These are phyloP conservation scores for Labroides dimidiatus DNA, from an alignment of 2,797 vertebrate genomes.

Conservation along the genomic window DNA sequence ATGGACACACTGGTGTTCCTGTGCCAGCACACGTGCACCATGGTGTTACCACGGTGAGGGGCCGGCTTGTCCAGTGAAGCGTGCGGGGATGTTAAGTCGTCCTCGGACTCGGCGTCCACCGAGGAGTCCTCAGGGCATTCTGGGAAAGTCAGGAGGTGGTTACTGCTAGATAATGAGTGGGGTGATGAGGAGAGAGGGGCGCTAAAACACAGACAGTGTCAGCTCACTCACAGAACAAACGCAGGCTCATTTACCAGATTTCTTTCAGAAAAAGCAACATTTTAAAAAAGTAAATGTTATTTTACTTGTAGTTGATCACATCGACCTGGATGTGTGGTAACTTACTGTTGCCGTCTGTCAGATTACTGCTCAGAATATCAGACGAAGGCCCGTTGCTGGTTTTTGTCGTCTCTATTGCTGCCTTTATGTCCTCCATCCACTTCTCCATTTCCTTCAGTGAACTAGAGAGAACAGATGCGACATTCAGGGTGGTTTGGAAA, in stretches of 20 bases:
- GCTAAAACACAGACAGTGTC: constrained; percentile 63
- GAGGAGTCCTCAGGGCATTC: constrained; percentile 92
- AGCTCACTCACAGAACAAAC: constrained; percentile 48
- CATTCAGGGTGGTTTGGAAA: constrained; percentile 21
- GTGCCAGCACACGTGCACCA: constrained; percentile 99
- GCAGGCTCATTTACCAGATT: background rate
- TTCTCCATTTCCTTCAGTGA: constrained; percentile 92
- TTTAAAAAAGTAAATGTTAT: too few relatives aligned
- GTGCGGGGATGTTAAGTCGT: constrained; percentile 90
- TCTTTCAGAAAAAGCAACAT: background rate
- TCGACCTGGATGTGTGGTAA: constrained; percentile 1
- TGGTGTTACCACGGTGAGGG: constrained; percentile 97
- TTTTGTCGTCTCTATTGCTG: constrained; percentile 91
- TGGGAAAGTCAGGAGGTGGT: constrained; percentile 85
- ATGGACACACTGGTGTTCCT: constrained; percentile 98
- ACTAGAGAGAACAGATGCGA: constrained; percentile 70
- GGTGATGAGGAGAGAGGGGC: constrained; percentile 50
- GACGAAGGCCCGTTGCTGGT: constrained; percentile 87
- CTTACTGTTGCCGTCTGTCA: constrained; percentile 89
- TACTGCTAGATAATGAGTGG: constrained; percentile 68
- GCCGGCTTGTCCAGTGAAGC: constrained; percentile 90
- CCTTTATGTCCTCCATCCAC: constrained; percentile 95
- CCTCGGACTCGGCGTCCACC: constrained; percentile 95
- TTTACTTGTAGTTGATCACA: background rate
- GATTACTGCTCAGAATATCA: constrained; percentile 87